Percentiles rank a stretch among this genome's conserved stretches.
phyloP scores from a whole-genome alignment of 2,113 vertebrate species.

The Callipepla californica region DNA sequence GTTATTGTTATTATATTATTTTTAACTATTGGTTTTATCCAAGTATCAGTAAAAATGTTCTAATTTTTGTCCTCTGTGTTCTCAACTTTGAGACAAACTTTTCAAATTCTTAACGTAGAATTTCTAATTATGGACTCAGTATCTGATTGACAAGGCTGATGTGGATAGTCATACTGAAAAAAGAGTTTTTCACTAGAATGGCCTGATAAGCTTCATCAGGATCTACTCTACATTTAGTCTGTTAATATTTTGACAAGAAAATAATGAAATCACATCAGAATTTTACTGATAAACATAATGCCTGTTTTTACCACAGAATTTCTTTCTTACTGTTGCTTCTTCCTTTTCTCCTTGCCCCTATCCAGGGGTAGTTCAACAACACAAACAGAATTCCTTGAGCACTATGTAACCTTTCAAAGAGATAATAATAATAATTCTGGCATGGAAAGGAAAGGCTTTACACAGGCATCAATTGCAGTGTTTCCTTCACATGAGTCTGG shows the following conservation, averaged over 20 bases:
- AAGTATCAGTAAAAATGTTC: background rate
- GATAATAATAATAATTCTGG: background rate
- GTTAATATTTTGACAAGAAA: background rate
- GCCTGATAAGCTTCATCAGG: background rate
- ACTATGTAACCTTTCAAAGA: background rate
- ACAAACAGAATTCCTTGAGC: background rate
- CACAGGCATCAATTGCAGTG: fast-evolving
- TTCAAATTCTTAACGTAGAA: background rate
- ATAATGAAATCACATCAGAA: background rate
- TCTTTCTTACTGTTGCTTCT: background rate
- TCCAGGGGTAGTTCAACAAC: background rate
- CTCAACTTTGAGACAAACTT: fast-evolving
- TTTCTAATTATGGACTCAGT: background rate
- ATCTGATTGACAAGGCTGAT: background rate
- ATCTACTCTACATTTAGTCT: background rate
- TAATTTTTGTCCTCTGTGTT: background rate
- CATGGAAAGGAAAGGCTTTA: background rate
- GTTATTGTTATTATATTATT: background rate
- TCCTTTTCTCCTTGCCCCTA: background rate
- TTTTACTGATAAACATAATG: background rate
- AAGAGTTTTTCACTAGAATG: background rate
- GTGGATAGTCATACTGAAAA: background rate
- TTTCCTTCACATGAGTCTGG: background rate
- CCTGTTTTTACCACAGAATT: background rate
- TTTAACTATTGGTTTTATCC: background rate